Base-by-base conservation (phyloP, 2,888 invertebrate genomes). In the Troglohyphantes excavatus region DNA sequence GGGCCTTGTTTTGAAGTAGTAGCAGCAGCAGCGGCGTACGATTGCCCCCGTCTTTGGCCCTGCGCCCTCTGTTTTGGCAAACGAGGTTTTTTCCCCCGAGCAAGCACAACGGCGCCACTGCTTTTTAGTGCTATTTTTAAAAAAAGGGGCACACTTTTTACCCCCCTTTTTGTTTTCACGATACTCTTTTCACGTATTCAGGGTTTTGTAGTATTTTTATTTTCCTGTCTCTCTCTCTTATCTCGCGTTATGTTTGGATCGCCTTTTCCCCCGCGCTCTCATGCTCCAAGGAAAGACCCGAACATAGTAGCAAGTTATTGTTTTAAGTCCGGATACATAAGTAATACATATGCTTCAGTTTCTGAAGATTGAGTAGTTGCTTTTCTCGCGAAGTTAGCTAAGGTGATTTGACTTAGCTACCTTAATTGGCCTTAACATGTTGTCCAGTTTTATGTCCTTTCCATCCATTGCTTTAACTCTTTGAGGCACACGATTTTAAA, bases 111-210 rank as follows among this genome's bases (percentile, higher is more conserved):
- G 88, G 88, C 88, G 88, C 88, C 88, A 76, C 67, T 68, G 39
- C 79, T 79, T 87, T 88, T 89, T 67, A 73, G 68, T 73, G 73
- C 88, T 89, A 89, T 89, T 89, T 89, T 89, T 82, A 88, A 39
- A 17, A 53, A 53, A 89, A 89, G 76, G 82, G 88, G 82, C 53
- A 89, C 88, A 82, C 72, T 68, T 76, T 73, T 68, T 82, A 82
- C 70, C 88, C 67, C 82, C 88, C 63, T 82, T 46, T 53, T 46
- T 61, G 81, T 70, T 53, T 53, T 78, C 81, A 65, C 73, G 83
- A 83, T 83, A 73, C 73, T 83, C 63, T 63, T 53, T 53, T 73
- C 73, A 59, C 68, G 33, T 65, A 65, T 83, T 83, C 68, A 26
- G 27, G 68, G 79, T 81, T 81, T 68, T 79, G 61, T 39, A 82